Evolutionary conservation across 2,113 vertebrate species (phyloP).

Genomic region (Larimichthys crocea): DNA sequence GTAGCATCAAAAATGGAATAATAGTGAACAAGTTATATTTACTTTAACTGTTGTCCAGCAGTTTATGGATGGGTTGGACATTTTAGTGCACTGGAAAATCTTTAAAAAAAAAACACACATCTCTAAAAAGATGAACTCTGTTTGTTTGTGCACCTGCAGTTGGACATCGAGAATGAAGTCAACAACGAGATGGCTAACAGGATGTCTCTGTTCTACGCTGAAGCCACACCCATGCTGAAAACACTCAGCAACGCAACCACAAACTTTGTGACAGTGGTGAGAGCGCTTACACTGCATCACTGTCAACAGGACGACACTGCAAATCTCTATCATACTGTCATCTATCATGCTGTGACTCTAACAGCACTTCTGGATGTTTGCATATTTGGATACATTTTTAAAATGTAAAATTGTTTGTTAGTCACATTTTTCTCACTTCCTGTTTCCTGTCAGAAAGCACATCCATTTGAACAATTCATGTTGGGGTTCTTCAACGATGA

Average conservation of each 20-base stretch:
- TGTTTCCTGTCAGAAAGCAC: not conserved
- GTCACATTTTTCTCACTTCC: not conserved
- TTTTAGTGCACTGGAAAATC: not conserved
- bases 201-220: conserved; percentile 99
- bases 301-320: not conserved
- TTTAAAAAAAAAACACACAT: not conserved
- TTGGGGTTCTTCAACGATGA: too few species aligned
- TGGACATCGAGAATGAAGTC: conserved; percentile 98
- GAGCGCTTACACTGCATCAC: not conserved
- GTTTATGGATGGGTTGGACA: not conserved
- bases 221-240: conserved; percentile 98
- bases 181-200: conserved; percentile 99
- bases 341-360: not conserved
- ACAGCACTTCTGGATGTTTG: not conserved
- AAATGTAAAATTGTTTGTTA: not conserved
- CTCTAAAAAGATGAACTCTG: not conserved
- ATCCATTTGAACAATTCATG: not conserved
- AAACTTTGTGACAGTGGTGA: conserved; percentile 96
- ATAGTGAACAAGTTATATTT: not conserved
- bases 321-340: too few species aligned
- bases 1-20: not conserved
- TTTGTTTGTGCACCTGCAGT: conserved; percentile 74
- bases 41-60: not conserved
- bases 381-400: not conserved
- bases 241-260: conserved; percentile 97